Conservation (phyloP, 2,888 invertebrate species). For the Amphipyra berbera region DNA sequence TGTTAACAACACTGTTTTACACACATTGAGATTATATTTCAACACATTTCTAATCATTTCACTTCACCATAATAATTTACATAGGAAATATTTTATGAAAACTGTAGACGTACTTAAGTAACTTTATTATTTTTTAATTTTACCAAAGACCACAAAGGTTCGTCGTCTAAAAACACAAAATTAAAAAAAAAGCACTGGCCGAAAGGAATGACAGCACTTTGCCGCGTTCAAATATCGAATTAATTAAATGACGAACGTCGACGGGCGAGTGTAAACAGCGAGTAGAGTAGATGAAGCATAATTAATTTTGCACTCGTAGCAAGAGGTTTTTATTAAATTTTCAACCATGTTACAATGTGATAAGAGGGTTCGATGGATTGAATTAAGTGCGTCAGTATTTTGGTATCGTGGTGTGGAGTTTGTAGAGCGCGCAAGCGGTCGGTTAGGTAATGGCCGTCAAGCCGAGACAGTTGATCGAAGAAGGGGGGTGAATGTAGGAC, state of each 20-base stretch:
- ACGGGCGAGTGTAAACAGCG: constrained; percentile 82
- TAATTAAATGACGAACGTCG: constrained; percentile 84
- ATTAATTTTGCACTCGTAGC: constrained; percentile 63
- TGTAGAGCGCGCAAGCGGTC: constrained; percentile 80
- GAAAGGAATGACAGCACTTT: constrained; percentile 75
- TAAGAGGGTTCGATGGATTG: constrained; percentile 60
- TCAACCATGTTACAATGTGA: constrained; percentile 66
- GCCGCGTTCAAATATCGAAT: constrained; percentile 84
- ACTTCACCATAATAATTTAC: constrained; percentile 3
- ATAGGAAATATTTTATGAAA: neutral
- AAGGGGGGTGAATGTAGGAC: constrained; percentile 88
- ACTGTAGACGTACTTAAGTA: neutral
- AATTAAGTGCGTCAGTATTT: constrained; percentile 48
- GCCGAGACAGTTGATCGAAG: constrained; percentile 82
- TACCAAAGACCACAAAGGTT: constrained; percentile 7
- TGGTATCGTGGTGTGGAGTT: constrained; percentile 71
- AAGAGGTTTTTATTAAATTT: constrained; percentile 57
- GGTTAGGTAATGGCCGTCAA: constrained; percentile 87
- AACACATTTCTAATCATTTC: constrained; percentile 46
- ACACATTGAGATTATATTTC: constrained; percentile 30
- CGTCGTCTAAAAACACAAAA: constrained; percentile 29
- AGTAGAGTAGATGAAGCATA: constrained; percentile 76
- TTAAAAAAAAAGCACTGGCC: constrained; percentile 56
- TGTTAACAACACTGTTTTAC: constrained; percentile 52
- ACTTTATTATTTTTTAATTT: constrained; percentile 36